Percentiles rank a stretch among this genome's conserved stretches.
Conservation (phyloP, 2,888 invertebrate genomes). For the Strigamia crassipes region DNA sequence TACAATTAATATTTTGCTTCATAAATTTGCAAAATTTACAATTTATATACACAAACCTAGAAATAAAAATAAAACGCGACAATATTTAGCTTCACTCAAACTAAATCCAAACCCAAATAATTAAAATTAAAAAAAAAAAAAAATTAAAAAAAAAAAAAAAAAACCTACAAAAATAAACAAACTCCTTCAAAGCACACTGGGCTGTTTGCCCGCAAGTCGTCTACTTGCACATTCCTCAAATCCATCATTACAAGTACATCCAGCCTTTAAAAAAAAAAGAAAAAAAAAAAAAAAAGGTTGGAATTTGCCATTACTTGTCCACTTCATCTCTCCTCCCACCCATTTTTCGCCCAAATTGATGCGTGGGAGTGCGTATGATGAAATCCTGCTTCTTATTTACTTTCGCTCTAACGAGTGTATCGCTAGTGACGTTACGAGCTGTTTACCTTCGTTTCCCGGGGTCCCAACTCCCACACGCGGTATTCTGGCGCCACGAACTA, state of each 20-base stretch:
- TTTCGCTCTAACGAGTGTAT: slow-evolving; percentile 9
- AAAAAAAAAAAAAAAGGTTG: not conserved
- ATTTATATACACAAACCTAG: no score
- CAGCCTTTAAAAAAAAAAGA: not conserved
- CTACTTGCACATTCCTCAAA: not conserved
- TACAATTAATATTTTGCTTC: no score
- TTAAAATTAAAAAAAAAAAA: no score
- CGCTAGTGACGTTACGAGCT: slow-evolving; percentile 24
- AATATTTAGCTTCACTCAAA: no score
- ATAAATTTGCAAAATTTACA: no score
- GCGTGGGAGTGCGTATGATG: not conserved
- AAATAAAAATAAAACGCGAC: no score
- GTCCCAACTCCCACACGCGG: slow-evolving; percentile 32
- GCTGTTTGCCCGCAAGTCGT: not conserved
- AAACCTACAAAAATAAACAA: not conserved
- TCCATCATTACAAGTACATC: not conserved
- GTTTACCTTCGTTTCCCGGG: slow-evolving; percentile 41
- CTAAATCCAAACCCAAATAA: no score
- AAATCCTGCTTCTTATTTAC: slow-evolving; percentile 26
- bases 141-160: no score
- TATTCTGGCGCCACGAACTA: slow-evolving; percentile 28
- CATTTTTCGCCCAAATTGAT: not conserved
- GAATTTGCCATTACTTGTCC: slow-evolving; percentile 12
- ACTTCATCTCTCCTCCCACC: slow-evolving; percentile 18
- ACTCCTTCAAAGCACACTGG: not conserved